Base-by-base conservation (phyloP, 2,888 invertebrate species). In the Encarsia formosa region DNA sequence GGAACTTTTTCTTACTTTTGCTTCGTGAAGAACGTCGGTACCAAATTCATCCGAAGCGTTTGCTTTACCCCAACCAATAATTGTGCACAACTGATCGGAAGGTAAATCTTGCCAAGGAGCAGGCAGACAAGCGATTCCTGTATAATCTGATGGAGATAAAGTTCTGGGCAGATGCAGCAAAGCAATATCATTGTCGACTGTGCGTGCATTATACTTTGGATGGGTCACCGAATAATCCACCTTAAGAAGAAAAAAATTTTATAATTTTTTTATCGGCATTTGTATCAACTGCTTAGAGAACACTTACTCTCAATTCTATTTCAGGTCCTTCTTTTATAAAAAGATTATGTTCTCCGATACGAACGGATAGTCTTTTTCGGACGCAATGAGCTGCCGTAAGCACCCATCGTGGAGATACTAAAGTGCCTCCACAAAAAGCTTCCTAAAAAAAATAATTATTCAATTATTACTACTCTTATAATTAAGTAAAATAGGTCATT, bases 61-160 rank as follows among this genome's bases (percentile, higher is more conserved):
- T 48, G 85, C 79, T 75, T 94, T 93, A 16, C 95, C 95, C 95
- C 95, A 96, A 1, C 96, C 96, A 54, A 94, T 83, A 56, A 94
- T 92, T 2, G 87, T 86, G 69, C 94, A 95, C 24, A 83, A 77
- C 73, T 83, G 75, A 76, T 82, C 75, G 4, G 80, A 77, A 0
- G 86, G 82, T 49, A 89, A 76, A 0, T 81, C 77, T 64, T 86
- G 85, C 46, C 78, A 78, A 3, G 84, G 80, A n/a, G 78, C 76
- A 0, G 95, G 95, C 46, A 95, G 75, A 66, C 95, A 95, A 8
- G 91, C 93, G 52, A 85, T 80, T 1, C 85, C 84, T 42, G 78
- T 83, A 61, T 68, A 58, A 57, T 63, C 43, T n/a, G 67, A 62
- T 4, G 64, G 62, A n/a, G 65, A 67, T 44, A 67, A 50, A 16